Evolutionary conservation across 2,888 invertebrate species (phyloP).

Genomic region (Candidula unifasciata): DNA sequence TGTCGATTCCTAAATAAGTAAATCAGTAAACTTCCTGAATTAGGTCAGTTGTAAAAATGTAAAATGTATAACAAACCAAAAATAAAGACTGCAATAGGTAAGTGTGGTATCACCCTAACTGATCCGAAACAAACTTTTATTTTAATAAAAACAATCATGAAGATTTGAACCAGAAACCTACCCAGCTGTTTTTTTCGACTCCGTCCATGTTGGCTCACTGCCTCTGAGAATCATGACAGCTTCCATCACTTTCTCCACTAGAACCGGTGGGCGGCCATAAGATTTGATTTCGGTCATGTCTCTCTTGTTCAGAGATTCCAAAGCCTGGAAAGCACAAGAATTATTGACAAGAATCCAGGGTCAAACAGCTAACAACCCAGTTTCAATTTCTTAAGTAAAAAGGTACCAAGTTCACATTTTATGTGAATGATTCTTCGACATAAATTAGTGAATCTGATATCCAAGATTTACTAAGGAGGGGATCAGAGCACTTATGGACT

Average conservation of each 20-base stretch:
- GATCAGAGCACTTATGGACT: too few species aligned
- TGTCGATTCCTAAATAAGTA: too few species aligned
- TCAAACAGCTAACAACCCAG: too few species aligned
- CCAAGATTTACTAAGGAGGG: too few species aligned
- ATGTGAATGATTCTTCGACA: too few species aligned
- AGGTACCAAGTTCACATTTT: too few species aligned
- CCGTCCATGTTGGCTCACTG: conserved; percentile 90
- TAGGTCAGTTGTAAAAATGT: neutral
- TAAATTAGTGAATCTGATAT: too few species aligned
- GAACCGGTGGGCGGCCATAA: conserved; percentile 89
- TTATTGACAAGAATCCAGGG: too few species aligned
- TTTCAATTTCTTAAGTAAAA: too few species aligned
- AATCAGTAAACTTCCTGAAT: too few species aligned
- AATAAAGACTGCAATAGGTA: neutral
- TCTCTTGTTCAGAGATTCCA: conserved; percentile 76
- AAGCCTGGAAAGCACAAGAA: conserved; percentile 60
- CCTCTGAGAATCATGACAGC: conserved; percentile 90
- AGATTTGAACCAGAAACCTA: conserved; percentile 46
- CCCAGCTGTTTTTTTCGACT: conserved; percentile 91
- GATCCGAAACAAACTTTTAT: neutral
- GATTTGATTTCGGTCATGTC: conserved; percentile 91
- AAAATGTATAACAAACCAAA: neutral
- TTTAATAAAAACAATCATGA: neutral
- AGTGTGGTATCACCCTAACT: too few species aligned
- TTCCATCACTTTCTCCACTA: conserved; percentile 91